A percentile compares a stretch with the other conserved stretches of the same genome.
Conservation (phyloP, 2,888 invertebrate genomes). For the Branchellion lobata region DNA sequence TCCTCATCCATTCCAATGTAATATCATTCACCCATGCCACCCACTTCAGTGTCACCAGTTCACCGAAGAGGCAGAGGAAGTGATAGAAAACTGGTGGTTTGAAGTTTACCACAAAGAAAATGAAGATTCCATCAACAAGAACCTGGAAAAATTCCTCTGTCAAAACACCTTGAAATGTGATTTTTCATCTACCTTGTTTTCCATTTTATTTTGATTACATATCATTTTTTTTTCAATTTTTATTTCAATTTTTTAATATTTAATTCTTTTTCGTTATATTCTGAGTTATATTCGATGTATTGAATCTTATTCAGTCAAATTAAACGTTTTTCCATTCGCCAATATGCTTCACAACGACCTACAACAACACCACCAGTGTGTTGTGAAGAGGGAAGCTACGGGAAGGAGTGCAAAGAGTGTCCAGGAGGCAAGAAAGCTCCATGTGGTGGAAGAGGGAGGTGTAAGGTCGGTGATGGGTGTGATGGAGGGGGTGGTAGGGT, state of each 20-base stretch:
- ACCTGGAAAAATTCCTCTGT: conserved; percentile 74
- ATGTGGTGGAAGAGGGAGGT: conserved; percentile 76
- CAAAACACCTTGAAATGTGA: conserved; percentile 54
- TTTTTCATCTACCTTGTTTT: not conserved
- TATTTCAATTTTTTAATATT: not conserved
- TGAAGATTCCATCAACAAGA: conserved; percentile 54
- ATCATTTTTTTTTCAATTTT: not conserved
- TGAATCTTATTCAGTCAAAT: no score
- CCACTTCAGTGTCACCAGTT: conserved; percentile 71
- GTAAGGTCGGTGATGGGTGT: conserved; percentile 46
- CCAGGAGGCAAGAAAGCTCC: conserved; percentile 73
- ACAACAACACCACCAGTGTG: conserved; percentile 70
- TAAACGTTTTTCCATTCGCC: no score
- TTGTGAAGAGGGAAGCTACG: conserved; percentile 81
- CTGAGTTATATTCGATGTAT: no score
- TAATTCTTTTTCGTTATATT: no score
- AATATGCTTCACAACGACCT: no score
- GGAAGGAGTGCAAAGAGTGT: conserved; percentile 78
- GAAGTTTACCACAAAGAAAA: conserved; percentile 66
- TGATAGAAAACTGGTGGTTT: conserved; percentile 86
- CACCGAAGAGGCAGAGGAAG: conserved; percentile 78
- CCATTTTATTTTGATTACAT: no score
- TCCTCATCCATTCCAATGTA: not conserved
- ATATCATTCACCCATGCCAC: not conserved
- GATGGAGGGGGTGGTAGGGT: no score